Evolutionary conservation across 2,888 invertebrate species (phyloP).

Genomic region (Cheilosia pagana): DNA sequence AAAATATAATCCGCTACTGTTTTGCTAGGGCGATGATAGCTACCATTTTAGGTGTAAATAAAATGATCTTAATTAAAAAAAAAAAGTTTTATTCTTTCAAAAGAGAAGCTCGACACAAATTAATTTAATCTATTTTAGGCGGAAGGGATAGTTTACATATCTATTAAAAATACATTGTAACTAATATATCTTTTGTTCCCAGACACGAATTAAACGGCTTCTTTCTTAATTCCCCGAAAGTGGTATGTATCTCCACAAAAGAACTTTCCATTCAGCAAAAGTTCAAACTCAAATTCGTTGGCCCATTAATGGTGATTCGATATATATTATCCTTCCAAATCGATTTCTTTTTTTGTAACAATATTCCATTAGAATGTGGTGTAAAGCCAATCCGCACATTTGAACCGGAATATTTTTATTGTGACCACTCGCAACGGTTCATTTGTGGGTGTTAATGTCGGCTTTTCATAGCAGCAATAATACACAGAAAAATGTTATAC

Average conservation of each 20-base stretch:
- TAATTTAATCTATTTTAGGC: too few relatives aligned
- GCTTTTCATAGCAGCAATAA: conserved; percentile 37
- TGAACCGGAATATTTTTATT: conserved; percentile 54
- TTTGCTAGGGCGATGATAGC: too few relatives aligned
- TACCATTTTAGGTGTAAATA: too few relatives aligned
- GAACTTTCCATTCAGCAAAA: too few relatives aligned
- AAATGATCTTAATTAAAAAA: too few relatives aligned
- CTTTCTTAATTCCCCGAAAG: conserved; percentile 6
- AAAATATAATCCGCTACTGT: too few relatives aligned
- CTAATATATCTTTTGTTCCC: not conserved
- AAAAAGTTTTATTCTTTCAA: too few relatives aligned
- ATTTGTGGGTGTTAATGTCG: conserved; percentile 60
- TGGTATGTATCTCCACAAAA: not conserved
- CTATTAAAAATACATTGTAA: not conserved
- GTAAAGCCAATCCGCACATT: conserved; percentile 57
- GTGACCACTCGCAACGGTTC: conserved; percentile 54
- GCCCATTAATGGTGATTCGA: conserved; percentile 24
- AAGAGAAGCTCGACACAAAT: too few relatives aligned
- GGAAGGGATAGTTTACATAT: too few relatives aligned
- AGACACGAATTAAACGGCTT: conserved; percentile 6
- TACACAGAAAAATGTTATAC: conserved; percentile 14
- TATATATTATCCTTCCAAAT: conserved; percentile 50
- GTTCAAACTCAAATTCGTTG: conserved; percentile 18
- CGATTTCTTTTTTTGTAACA: conserved; percentile 46
- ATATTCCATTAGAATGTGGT: conserved; percentile 60